Evolutionary conservation across 2,888 invertebrate genomes (phyloP).

Genomic region (Pantelozetes paolii): DNA sequence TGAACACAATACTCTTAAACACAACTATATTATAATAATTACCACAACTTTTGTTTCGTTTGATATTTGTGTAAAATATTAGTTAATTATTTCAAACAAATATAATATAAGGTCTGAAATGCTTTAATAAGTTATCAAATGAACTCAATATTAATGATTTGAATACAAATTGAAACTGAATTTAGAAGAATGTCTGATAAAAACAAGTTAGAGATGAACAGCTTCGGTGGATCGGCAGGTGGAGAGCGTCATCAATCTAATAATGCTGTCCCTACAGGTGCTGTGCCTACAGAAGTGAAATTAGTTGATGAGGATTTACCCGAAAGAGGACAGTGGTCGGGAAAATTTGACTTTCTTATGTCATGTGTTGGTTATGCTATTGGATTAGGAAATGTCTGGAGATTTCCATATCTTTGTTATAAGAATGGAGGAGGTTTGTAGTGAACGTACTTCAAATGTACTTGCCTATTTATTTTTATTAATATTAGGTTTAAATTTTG

Average conservation of each 20-base stretch:
- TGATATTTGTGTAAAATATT: not conserved
- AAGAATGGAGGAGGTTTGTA: constrained; percentile 48
- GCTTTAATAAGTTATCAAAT: not conserved
- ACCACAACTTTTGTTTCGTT: not conserved
- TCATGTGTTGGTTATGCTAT: constrained; percentile 49
- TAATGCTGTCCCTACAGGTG: constrained; percentile 5
- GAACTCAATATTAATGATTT: not conserved
- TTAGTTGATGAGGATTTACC: constrained; percentile 45
- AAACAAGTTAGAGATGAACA: constrained; percentile 44
- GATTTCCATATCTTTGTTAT: constrained; percentile 49
- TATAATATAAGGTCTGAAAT: not conserved
- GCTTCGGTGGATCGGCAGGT: constrained; percentile 38
- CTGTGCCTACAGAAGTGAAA: constrained; percentile 44
- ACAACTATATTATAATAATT: not conserved
- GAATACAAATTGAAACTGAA: not conserved
- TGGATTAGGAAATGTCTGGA: constrained; percentile 49
- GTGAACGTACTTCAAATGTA: not conserved
- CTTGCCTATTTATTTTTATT: too few relatives aligned
- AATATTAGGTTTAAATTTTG: too few relatives aligned
- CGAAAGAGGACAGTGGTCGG: constrained; percentile 48
- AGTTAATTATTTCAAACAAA: not conserved
- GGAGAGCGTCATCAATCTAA: not conserved
- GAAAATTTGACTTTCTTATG: constrained; percentile 43
- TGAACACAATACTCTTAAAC: not conserved
- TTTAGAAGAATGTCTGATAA: constrained; percentile 34